Percentiles rank a stretch among this genome's conserved stretches.
Evolutionary conservation across 2,888 invertebrate genomes (phyloP).

Genomic region (Hartigia nigra): DNA sequence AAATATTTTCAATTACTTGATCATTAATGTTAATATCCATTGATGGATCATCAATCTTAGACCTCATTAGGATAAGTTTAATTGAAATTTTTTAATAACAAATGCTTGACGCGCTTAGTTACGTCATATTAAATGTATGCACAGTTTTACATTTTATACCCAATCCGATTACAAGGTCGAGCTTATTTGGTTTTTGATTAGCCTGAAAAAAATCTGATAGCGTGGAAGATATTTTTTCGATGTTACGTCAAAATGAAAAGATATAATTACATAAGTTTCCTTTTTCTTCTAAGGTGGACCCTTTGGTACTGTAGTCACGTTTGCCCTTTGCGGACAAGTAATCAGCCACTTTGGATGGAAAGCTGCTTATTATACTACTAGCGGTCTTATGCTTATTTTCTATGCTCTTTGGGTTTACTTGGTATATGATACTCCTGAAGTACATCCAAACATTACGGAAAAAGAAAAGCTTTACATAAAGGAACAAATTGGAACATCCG

Average conservation of each 20-base stretch:
- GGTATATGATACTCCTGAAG: conserved; percentile 74
- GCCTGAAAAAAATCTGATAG: neutral
- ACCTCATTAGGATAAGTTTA: neutral
- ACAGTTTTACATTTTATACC: neutral
- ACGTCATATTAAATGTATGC: neutral
- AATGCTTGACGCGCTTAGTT: neutral
- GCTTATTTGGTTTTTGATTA: neutral
- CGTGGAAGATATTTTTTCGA: neutral
- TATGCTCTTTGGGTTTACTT: conserved; percentile 74
- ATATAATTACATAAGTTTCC: conserved; percentile 3
- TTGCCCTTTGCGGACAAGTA: conserved; percentile 75
- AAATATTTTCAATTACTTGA: neutral
- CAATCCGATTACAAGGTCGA: neutral
- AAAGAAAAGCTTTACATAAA: conserved; percentile 74
- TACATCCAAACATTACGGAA: conserved; percentile 73
- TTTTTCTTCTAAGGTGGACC: conserved; percentile 73
- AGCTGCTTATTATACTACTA: conserved; percentile 76
- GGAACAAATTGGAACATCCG: conserved; percentile 56
- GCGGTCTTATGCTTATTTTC: conserved; percentile 71
- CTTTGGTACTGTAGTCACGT: conserved; percentile 78
- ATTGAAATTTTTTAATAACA: neutral
- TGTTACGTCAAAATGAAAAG: neutral
- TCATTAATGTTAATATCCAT: neutral
- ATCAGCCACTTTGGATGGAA: conserved; percentile 76
- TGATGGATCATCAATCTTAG: neutral